These are phyloP conservation scores for Crotalus horridus DNA, from an alignment of 2,113 vertebrate genomes.

Conservation along the genomic window DNA sequence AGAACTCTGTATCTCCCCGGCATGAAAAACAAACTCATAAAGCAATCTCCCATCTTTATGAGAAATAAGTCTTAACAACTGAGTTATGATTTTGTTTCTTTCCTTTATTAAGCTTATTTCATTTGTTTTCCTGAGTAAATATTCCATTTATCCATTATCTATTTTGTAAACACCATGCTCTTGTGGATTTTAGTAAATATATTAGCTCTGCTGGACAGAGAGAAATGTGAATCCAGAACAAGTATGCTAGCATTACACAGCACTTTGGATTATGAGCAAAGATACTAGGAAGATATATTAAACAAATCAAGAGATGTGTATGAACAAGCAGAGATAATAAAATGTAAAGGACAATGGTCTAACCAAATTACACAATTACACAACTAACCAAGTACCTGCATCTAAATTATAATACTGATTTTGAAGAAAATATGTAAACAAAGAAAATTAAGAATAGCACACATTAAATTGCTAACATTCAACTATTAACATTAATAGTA, in stretches of 20 bases:
- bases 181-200: not conserved
- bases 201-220: not conserved
- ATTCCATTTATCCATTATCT: not conserved
- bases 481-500: not conserved
- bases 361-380: conserved; percentile 3
- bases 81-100: not conserved
- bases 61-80: not conserved
- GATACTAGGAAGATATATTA: not conserved
- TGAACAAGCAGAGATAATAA: not conserved
- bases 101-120: not conserved
- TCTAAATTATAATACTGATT: not conserved
- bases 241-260: not conserved
- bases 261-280: not conserved
- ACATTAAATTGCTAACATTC: not conserved
- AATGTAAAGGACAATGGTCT: conserved; percentile 9
- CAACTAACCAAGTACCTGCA: not conserved
- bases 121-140: not conserved
- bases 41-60: not conserved
- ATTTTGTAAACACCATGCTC: not conserved
- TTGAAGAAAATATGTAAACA: not conserved
- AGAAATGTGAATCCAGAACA: not conserved
- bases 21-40: not conserved
- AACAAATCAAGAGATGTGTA: conserved; percentile 23
- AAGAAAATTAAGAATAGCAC: not conserved
- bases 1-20: not conserved